Percentiles rank a stretch among this genome's conserved stretches.
Conservation (phyloP, 2,888 invertebrate species). For the Eugnorisma glareosa region DNA sequence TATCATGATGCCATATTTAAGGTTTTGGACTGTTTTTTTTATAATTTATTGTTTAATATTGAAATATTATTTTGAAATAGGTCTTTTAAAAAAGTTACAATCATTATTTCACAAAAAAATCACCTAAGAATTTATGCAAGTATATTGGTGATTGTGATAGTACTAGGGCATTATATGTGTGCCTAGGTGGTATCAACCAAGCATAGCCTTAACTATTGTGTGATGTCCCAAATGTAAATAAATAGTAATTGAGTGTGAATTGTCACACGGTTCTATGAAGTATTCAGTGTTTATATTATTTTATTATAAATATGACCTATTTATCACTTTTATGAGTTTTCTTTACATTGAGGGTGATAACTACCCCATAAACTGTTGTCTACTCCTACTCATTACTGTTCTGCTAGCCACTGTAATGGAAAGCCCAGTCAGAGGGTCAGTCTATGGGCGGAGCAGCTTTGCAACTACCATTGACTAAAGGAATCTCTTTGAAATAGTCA, state of each 20-base stretch:
- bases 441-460: neutral
- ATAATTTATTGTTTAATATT: neutral
- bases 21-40: neutral
- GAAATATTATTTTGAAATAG: neutral
- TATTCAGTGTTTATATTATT: conserved; percentile 5
- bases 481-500: neutral
- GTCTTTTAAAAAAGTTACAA: neutral
- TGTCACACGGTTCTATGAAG: conserved; percentile 27
- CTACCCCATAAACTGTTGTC: neutral
- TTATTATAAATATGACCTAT: neutral
- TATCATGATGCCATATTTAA: neutral
- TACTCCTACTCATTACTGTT: neutral
- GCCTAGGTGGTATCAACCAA: conserved; percentile 12
- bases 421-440: neutral
- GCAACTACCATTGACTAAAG: neutral
- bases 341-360: neutral
- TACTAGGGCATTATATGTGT: neutral
- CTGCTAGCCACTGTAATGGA: neutral
- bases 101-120: neutral
- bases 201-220: conserved; percentile 29
- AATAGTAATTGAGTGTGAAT: conserved; percentile 45
- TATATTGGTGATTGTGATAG: neutral
- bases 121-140: neutral
- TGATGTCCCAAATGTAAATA: conserved; percentile 41
- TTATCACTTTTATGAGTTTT: neutral